A percentile compares a stretch with the other conserved stretches of the same genome.
Evolutionary conservation across 2,113 vertebrate species (phyloP).

Genomic region (Prionailurus bengalensis): DNA sequence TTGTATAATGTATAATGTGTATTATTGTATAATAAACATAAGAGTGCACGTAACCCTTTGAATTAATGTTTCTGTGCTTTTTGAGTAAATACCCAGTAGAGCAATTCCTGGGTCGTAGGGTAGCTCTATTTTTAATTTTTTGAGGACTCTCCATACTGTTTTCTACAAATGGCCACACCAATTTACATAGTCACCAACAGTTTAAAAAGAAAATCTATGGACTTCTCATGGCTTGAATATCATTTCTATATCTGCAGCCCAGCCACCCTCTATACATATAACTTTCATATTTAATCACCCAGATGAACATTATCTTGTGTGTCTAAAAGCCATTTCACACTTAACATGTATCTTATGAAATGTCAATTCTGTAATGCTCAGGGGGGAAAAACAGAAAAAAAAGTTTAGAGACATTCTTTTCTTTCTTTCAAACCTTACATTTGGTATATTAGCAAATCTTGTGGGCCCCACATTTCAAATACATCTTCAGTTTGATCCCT

Average conservation of each 20-base stretch:
- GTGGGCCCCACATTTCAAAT: not conserved
- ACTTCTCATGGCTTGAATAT: not conserved
- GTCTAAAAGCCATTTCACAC: constrained; percentile 9
- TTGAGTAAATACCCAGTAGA: not conserved
- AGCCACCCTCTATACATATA: not conserved
- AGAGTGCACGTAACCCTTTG: not conserved
- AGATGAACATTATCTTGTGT: not conserved
- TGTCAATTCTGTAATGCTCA: not conserved
- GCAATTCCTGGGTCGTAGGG: not conserved
- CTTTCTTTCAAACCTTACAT: not conserved
- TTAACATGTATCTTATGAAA: not conserved
- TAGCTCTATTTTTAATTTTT: not conserved
- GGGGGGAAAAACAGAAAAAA: too few species aligned
- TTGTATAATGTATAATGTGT: not conserved
- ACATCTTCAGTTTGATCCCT: not conserved
- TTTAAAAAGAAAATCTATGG: not conserved
- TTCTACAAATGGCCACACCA: not conserved
- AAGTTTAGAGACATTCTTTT: not conserved
- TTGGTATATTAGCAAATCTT: not conserved
- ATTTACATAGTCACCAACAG: not conserved
- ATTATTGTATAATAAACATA: not conserved
- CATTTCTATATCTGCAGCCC: not conserved
- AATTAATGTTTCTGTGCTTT: not conserved
- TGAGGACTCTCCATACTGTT: not conserved
- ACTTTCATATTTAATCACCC: not conserved